Evolutionary conservation across 2,888 invertebrate species (phyloP).

Genomic region (Bombylius major): DNA sequence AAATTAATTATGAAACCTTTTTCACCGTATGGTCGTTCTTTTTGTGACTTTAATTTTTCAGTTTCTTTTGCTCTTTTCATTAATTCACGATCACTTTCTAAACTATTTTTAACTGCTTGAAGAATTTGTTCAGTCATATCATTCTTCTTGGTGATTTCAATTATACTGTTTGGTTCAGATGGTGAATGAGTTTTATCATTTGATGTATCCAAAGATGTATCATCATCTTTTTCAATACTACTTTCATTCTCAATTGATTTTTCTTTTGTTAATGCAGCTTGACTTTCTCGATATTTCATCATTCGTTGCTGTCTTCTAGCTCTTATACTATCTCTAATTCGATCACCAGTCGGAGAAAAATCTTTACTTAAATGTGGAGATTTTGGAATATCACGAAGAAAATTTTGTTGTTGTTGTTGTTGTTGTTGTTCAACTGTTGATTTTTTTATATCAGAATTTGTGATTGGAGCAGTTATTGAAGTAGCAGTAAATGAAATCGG

Average conservation of each 20-base stretch:
- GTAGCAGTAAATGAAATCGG: neutral
- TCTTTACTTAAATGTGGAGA: conserved; percentile 36
- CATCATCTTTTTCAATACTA: neutral
- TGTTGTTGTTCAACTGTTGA: conserved; percentile 1
- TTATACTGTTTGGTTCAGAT: conserved; percentile 11
- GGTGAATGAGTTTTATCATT: conserved; percentile 11
- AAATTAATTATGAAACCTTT: conserved; percentile 34
- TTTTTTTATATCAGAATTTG: neutral
- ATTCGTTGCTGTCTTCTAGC: conserved; percentile 28
- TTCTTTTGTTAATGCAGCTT: neutral
- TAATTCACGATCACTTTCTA: conserved; percentile 17
- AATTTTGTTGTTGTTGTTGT: neutral
- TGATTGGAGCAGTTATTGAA: neutral
- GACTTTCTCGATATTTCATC: conserved; percentile 15
- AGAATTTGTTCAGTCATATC: conserved; percentile 26
- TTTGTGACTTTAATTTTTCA: conserved; percentile 12
- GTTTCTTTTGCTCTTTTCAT: conserved; percentile 4
- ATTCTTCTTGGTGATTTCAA: conserved; percentile 9
- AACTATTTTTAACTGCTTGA: conserved; percentile 25
- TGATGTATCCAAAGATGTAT: neutral
- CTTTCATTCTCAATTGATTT: neutral
- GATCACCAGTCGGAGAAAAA: conserved; percentile 35
- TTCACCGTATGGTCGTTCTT: conserved; percentile 30
- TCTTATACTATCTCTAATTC: conserved; percentile 34
- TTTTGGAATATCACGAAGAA: conserved; percentile 29